phyloP scores from a whole-genome alignment of 2,113 vertebrate genomes.

The Gopherus flavomarginatus region DNA sequence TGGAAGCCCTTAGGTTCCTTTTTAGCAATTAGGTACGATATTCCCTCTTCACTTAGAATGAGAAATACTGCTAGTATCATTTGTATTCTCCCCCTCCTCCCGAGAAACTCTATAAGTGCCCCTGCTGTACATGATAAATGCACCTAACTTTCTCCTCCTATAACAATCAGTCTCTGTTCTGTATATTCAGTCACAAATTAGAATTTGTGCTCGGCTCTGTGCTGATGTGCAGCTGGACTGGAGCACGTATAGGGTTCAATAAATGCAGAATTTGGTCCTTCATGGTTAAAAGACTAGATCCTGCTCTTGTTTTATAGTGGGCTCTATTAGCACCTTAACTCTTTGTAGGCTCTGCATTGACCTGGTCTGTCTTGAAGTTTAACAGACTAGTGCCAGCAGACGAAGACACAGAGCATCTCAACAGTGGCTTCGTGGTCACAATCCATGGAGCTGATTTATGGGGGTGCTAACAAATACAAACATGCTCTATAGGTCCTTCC shows the following conservation, averaged over 20 bases:
- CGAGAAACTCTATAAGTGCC: neutral
- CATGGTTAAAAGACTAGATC: neutral
- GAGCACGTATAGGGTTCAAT: neutral
- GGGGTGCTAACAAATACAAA: neutral
- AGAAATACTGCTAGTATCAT: neutral
- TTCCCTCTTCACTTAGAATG: neutral
- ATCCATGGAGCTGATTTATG: neutral
- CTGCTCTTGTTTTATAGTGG: neutral
- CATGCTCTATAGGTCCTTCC: neutral
- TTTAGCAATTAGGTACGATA: neutral
- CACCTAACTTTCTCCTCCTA: neutral
- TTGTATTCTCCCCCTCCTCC: too few species aligned
- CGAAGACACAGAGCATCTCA: neutral
- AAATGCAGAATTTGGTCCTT: neutral
- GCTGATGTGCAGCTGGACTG: too few species aligned
- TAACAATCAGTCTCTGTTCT: neutral
- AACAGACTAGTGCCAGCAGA: neutral
- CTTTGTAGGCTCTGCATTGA: too few species aligned
- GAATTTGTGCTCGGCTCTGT: neutral
- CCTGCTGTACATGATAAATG: neutral
- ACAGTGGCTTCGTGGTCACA: neutral
- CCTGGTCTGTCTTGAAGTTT: neutral
- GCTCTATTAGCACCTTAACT: neutral
- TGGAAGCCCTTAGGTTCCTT: neutral
- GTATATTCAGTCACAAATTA: neutral